A percentile compares a stretch with the other conserved stretches of the same genome.
Conservation (phyloP, 2,888 invertebrate species). For the Lacanobia wlatinum region DNA sequence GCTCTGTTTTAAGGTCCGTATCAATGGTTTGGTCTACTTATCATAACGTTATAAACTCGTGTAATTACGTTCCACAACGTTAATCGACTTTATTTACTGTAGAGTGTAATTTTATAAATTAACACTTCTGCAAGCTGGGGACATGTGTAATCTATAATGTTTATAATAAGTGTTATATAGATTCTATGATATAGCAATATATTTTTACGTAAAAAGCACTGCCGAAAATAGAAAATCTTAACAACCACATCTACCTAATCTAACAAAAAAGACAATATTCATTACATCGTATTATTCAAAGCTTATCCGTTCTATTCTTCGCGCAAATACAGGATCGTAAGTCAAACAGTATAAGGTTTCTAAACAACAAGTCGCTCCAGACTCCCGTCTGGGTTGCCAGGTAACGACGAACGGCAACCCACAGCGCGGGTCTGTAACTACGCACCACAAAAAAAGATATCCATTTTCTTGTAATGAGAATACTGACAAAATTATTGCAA, state of each 20-base stretch:
- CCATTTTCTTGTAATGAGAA: slow-evolving; percentile 16
- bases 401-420: slow-evolving; percentile 4
- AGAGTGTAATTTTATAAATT: background rate
- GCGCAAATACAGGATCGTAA: slow-evolving; percentile 13
- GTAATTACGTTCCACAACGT: background rate
- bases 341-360: slow-evolving; percentile 25
- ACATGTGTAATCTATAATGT: background rate
- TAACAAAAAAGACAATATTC: slow-evolving; percentile 2
- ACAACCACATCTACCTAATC: background rate
- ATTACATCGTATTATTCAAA: slow-evolving; percentile 6
- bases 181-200: background rate
- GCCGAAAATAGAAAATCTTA: slow-evolving; percentile 3
- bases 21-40: slow-evolving; percentile 13
- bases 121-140: no score
- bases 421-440: background rate
- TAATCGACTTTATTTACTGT: background rate
- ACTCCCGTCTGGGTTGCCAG: slow-evolving; percentile 6
- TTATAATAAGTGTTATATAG: background rate
- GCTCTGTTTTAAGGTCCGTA: background rate
- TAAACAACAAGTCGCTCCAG: slow-evolving; percentile 10
- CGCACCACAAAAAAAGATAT: slow-evolving; percentile 15
- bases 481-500: slow-evolving; percentile 12
- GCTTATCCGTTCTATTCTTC: slow-evolving; percentile 13
- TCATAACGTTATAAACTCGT: background rate
- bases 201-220: background rate